Conservation (phyloP, 2,113 vertebrate species). For the Phylloscopus whistleri region DNA sequence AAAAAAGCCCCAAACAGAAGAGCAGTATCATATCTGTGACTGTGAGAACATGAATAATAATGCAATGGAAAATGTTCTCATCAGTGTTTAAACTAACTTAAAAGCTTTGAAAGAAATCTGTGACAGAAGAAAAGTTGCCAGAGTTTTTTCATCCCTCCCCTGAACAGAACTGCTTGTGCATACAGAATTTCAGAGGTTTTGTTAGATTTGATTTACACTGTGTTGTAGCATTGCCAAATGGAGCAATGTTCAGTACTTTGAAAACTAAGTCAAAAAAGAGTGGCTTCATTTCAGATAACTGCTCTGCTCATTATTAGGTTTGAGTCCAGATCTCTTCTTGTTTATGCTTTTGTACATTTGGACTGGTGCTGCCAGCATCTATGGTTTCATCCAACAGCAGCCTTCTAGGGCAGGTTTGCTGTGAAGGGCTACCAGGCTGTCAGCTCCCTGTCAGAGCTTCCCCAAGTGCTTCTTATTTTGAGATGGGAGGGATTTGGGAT, state of each 20-base stretch:
- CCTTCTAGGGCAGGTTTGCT: background rate
- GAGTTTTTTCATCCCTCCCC: background rate
- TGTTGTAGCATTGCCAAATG: background rate
- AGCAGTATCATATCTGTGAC: background rate
- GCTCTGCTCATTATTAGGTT: background rate
- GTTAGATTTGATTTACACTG: background rate
- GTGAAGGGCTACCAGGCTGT: background rate
- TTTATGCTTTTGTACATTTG: background rate
- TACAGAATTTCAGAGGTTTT: background rate
- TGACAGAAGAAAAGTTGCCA: background rate
- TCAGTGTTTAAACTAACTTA: background rate
- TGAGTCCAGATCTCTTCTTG: background rate
- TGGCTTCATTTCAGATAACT: background rate
- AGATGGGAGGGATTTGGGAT: background rate
- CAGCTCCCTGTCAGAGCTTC: background rate
- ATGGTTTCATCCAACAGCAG: background rate
- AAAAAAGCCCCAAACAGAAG: background rate
- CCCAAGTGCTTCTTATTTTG: background rate
- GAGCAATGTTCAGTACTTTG: background rate
- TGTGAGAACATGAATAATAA: background rate
- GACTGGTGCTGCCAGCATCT: background rate
- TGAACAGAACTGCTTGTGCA: background rate
- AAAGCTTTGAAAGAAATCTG: conserved; percentile 2
- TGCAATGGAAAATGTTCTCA: background rate
- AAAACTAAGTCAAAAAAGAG: background rate